phyloP scores from a whole-genome alignment of 1,140 invertebrate species.

The Cherax quadricarinatus region DNA sequence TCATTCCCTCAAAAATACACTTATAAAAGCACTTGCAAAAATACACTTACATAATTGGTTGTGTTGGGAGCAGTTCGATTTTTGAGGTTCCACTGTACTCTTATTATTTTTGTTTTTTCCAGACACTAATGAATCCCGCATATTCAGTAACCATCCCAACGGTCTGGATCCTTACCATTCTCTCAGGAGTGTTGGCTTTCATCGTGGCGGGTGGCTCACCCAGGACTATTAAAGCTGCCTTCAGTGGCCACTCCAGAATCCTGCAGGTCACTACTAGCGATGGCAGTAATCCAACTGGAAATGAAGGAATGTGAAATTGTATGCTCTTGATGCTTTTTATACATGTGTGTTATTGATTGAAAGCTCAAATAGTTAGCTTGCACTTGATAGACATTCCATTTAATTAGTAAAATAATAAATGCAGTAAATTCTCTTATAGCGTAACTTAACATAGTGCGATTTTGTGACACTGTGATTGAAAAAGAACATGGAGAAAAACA shows the following conservation, averaged over 20 bases:
- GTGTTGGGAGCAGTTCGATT: no score
- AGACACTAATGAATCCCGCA: slow-evolving; percentile 88
- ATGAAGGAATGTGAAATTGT: slow-evolving; percentile 36
- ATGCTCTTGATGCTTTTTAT: neutral
- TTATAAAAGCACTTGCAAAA: no score
- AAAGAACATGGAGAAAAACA: no score
- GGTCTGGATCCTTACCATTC: slow-evolving; percentile 81
- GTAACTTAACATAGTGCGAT: no score
- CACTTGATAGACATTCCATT: neutral
- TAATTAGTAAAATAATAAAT: no score
- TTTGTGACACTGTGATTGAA: no score
- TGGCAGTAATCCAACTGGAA: neutral
- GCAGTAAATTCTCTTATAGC: no score
- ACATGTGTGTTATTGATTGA: neutral
- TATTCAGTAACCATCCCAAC: slow-evolving; percentile 86
- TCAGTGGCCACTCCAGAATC: slow-evolving; percentile 30
- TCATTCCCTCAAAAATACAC: no score
- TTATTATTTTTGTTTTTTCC: slow-evolving; percentile 71
- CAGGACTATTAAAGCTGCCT: slow-evolving; percentile 54
- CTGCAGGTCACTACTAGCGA: slow-evolving; percentile 43
- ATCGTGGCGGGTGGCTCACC: slow-evolving; percentile 84
- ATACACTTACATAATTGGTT: no score
- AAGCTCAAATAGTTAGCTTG: neutral
- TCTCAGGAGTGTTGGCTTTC: slow-evolving; percentile 86
- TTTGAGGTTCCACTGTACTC: no score